Percentiles rank a stretch among this genome's conserved stretches.
Conservation (phyloP, 2,113 vertebrate species). For the Odocoileus hemionus region DNA sequence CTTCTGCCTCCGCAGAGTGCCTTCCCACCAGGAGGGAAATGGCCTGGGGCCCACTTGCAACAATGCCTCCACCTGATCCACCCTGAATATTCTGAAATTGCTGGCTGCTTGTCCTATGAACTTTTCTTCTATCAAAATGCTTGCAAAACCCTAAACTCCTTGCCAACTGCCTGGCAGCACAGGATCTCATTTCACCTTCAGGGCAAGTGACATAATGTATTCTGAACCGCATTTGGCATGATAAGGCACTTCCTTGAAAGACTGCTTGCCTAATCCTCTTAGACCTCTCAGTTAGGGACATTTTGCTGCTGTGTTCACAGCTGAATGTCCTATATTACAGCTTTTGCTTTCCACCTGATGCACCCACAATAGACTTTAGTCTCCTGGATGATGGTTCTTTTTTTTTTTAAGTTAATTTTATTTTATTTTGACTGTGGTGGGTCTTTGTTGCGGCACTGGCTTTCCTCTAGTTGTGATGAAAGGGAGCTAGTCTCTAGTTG, state of each 20-base stretch:
- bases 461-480: not conserved
- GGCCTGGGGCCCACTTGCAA: not conserved
- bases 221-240: not conserved
- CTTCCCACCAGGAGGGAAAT: not conserved
- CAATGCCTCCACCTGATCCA: not conserved
- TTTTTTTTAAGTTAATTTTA: not conserved
- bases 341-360: not conserved
- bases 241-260: not conserved
- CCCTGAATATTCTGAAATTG: not conserved
- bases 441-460: not conserved
- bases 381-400: not conserved
- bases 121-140: not conserved
- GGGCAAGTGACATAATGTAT: not conserved
- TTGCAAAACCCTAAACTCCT: not conserved
- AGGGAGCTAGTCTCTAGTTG: not conserved
- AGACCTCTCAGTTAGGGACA: rapidly evolving
- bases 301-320: not conserved
- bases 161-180: not conserved
- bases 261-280: not conserved
- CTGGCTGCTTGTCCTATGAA: not conserved
- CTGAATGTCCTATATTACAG: not conserved
- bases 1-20: too few relatives aligned
- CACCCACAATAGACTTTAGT: not conserved
- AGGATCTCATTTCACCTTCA: not conserved
- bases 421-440: not conserved